phyloP scores from a whole-genome alignment of 2,888 invertebrate species.

The Brachyopa scutellaris region DNA sequence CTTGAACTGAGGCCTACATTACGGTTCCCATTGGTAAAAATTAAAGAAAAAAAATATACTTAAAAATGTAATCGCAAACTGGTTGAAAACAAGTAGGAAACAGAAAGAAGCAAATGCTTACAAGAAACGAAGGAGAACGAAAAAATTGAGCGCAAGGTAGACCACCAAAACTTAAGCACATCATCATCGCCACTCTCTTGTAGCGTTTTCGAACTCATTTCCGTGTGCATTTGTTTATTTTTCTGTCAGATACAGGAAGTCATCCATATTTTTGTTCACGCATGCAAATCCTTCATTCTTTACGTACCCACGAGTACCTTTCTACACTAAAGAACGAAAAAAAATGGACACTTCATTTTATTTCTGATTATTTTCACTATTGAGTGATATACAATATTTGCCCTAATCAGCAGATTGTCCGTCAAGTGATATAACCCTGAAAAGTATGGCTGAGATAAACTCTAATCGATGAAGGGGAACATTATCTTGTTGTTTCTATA shows the following conservation, averaged over 20 bases:
- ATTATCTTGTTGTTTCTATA: too few species aligned
- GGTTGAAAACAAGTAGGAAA: slow-evolving; percentile 18
- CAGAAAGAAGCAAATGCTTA: background rate
- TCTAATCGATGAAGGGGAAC: too few species aligned
- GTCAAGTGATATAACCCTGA: too few species aligned
- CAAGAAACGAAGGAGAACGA: background rate
- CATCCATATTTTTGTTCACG: slow-evolving; percentile 28
- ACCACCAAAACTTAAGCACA: slow-evolving; percentile 1
- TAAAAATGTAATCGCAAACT: background rate
- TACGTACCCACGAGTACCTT: too few species aligned
- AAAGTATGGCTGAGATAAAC: too few species aligned
- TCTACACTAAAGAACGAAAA: too few species aligned
- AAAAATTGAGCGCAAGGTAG: slow-evolving; percentile 42
- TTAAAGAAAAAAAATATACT: background rate
- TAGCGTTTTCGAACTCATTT: slow-evolving; percentile 26
- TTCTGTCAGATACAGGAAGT: slow-evolving; percentile 41
- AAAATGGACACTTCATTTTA: too few species aligned
- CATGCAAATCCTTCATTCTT: slow-evolving; percentile 45
- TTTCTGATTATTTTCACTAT: too few species aligned
- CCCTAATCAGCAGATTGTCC: too few species aligned
- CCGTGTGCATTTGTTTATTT: slow-evolving; percentile 34
- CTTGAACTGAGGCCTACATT: slow-evolving; percentile 13
- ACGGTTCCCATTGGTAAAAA: background rate
- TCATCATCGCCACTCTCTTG: slow-evolving; percentile 6
- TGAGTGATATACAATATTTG: too few species aligned